phyloP scores from a whole-genome alignment of 2,888 invertebrate species.

The Rutpela maculata region DNA sequence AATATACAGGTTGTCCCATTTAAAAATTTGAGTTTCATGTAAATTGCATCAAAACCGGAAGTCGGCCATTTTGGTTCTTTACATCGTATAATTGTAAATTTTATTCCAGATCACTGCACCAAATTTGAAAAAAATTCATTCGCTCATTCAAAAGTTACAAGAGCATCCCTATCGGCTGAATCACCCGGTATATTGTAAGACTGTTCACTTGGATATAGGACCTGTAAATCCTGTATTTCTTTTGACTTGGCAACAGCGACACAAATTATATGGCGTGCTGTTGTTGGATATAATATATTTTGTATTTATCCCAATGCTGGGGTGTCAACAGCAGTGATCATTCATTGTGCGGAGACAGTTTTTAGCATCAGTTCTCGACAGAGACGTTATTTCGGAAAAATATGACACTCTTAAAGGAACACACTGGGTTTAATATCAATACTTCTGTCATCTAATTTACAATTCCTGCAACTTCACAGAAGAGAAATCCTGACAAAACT shows the following conservation, averaged over 20 bases:
- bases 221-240: neutral
- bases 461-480: neutral
- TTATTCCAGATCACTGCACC: no score
- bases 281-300: constrained; percentile 56
- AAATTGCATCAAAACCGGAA: no score
- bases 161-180: no score
- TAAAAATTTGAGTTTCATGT: no score
- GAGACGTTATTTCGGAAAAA: constrained; percentile 58
- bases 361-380: constrained; percentile 58
- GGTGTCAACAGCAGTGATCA: constrained; percentile 70
- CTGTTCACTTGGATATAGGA: no score
- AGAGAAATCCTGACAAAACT: neutral
- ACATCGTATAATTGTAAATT: no score
- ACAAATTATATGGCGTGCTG: constrained; percentile 12
- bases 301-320: constrained; percentile 66
- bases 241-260: constrained; percentile 32
- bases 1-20: no score
- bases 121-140: no score
- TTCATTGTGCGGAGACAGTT: constrained; percentile 61
- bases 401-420: constrained; percentile 56
- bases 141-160: no score
- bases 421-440: constrained; percentile 15
- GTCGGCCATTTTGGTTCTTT: no score
- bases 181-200: no score
- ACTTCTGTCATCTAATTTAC: neutral